Evolutionary conservation across 2,113 vertebrate species (phyloP), one percentile per base, ranked within the genome.

Genomic region (Nyctereutes procyonoides): DNA sequence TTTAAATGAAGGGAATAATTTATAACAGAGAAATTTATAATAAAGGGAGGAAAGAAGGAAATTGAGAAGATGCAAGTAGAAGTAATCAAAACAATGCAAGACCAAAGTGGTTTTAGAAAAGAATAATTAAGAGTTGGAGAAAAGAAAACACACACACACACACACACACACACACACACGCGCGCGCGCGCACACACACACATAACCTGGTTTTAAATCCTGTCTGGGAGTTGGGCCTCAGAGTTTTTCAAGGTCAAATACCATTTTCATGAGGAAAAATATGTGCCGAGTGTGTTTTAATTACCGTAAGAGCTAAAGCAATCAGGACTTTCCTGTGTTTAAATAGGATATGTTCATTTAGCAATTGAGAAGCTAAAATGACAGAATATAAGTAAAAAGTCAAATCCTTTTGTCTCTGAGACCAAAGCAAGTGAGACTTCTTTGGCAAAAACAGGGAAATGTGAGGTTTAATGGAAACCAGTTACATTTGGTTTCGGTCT

Each of bases 181-280:
- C n/a, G n/a, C n/a, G n/a, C n/a, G n/a, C n/a, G n/a, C n/a, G n/a
- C n/a, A 43, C 43, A 43, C 43, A 43, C 43, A 43, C 43, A 43
- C 8, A 53, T 10, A 30, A 63, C 7, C 32, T 82, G 8, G 4
- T 58, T 93, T 95, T 89, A 85, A 97, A 85, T 56, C 38, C 77
- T 94, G 26, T 48, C 43, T 97, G 32, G 22, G 4, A 90, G 17
- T 32, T 55, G 22, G 12, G 13, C 26, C 53, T 93, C 32, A 83
- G 71, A 85, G 32, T 35, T 96, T 87, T 92, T 90, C 87, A 96
- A 86, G 35, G 82, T 91, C 86, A 95, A 87, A 90, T 92, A 80
- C 1, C 60, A 83, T 30, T 74, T 93, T 53, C 74, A 10, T 71
- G 48, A 67, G 4, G 11, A 96, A 95, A 96, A 82, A 20, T 71